Conservation (phyloP, 2,113 vertebrate species). For the Phrynocephalus versicolor region DNA sequence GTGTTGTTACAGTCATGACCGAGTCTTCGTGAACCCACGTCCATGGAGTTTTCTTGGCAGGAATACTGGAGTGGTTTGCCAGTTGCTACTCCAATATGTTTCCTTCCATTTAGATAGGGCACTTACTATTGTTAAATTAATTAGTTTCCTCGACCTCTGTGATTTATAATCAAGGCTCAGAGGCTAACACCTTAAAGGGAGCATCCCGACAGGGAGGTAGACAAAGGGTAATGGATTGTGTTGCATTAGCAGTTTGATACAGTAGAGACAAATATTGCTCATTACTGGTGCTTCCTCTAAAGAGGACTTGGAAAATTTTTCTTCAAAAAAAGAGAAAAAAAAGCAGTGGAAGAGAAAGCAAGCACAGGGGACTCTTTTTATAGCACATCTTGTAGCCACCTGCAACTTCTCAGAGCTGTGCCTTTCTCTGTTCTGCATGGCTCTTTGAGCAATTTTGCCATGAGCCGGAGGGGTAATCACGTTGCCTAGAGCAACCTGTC, state of each 20-base stretch:
- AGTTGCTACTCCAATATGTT: too few relatives aligned
- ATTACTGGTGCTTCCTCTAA: not conserved
- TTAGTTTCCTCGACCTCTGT: slow-evolving; percentile 32
- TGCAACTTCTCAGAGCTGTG: not conserved
- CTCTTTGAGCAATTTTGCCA: not conserved
- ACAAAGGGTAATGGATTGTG: slow-evolving; percentile 49
- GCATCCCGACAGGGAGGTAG: slow-evolving; percentile 27
- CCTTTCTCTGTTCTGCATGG: not conserved
- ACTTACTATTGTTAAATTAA: slow-evolving; percentile 12
- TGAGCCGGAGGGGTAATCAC: not conserved
- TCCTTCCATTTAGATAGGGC: slow-evolving; percentile 52
- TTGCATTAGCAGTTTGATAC: slow-evolving; percentile 40
- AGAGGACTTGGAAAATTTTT: not conserved
- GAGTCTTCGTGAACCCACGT: too few relatives aligned
- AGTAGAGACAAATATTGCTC: slow-evolving; percentile 35
- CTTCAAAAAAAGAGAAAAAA: not conserved
- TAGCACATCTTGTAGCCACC: too few relatives aligned
- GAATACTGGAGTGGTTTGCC: too few relatives aligned
- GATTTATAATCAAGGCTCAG: slow-evolving; percentile 53
- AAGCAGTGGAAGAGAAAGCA: not conserved
- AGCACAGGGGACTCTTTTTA: not conserved
- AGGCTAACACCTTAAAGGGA: slow-evolving; percentile 42
- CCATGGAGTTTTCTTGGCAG: too few relatives aligned
- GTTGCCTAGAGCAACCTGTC: not conserved
- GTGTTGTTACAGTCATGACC: too few relatives aligned